These are phyloP conservation scores for Hydropotes inermis DNA, from an alignment of 2,113 vertebrate species.

Conservation along the genomic window DNA sequence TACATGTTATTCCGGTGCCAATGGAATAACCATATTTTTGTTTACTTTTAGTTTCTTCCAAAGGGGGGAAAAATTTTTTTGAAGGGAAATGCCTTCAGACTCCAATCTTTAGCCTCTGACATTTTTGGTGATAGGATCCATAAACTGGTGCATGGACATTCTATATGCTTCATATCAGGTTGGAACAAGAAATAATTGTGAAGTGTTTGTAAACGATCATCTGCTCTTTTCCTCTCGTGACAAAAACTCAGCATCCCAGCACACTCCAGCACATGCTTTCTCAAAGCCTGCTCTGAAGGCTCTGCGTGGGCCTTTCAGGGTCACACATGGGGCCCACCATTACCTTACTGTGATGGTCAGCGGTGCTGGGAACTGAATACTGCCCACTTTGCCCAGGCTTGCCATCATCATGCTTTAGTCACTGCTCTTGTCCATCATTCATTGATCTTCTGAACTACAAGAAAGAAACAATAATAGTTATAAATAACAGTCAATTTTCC, in stretches of 20 bases:
- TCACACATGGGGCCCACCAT: background rate
- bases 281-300: no score
- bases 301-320: background rate
- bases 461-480: background rate
- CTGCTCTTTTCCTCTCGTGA: background rate
- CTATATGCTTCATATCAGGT: background rate
- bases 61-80: background rate
- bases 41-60: constrained; percentile 54
- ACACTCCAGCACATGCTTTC: background rate
- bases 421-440: background rate
- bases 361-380: no score
- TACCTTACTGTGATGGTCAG: background rate
- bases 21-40: constrained; percentile 42
- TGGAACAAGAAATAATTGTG: constrained; percentile 2
- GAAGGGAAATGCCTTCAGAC: constrained; percentile 59
- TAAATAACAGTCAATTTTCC: background rate
- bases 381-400: background rate
- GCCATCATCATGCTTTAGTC: background rate
- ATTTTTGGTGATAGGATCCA: background rate
- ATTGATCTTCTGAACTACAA: background rate
- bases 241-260: no score
- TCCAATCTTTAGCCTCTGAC: background rate
- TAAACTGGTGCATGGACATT: background rate
- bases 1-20: background rate
- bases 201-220: background rate